A percentile compares a stretch with the other conserved stretches of the same genome.
These are phyloP conservation scores for Styela plicata DNA, from an alignment of 23 tunicate genomes.

Conservation along the genomic window DNA sequence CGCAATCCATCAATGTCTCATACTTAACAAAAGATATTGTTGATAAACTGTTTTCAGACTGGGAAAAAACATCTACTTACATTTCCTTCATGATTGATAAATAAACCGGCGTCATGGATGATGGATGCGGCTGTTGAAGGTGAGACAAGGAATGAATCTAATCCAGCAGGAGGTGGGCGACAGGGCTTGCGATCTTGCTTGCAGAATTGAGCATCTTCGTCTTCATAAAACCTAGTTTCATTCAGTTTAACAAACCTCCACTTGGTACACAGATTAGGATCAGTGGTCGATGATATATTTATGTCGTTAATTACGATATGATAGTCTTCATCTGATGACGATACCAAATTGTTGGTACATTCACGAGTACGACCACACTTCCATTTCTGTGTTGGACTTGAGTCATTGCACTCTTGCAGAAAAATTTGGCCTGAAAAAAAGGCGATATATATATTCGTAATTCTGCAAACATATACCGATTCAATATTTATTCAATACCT, in stretches of 20 bases:
- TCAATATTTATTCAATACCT: too few relatives aligned
- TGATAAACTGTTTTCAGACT: too few relatives aligned
- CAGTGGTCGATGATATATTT: neutral
- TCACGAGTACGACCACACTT: neutral
- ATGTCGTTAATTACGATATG: neutral
- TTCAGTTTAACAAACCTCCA: neutral
- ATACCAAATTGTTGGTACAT: neutral
- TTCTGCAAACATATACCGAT: too few relatives aligned
- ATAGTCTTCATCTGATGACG: neutral
- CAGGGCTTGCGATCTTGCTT: constrained; percentile 13
- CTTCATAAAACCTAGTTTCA: neutral
- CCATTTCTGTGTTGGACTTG: neutral
- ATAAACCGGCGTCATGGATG: constrained; percentile 1
- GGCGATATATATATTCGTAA: too few relatives aligned
- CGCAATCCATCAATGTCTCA: too few relatives aligned
- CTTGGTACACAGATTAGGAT: neutral
- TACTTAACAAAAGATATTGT: too few relatives aligned
- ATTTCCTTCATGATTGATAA: neutral
- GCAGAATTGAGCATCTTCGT: constrained; percentile 3
- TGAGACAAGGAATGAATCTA: constrained; percentile 35
- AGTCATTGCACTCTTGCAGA: neutral
- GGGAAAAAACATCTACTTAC: too few relatives aligned
- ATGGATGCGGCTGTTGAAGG: constrained; percentile 7
- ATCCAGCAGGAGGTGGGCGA: constrained; percentile 37
- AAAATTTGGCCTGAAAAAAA: neutral